Evolutionary conservation across 1,140 invertebrate species (phyloP).

Genomic region (Ostrea edulis): DNA sequence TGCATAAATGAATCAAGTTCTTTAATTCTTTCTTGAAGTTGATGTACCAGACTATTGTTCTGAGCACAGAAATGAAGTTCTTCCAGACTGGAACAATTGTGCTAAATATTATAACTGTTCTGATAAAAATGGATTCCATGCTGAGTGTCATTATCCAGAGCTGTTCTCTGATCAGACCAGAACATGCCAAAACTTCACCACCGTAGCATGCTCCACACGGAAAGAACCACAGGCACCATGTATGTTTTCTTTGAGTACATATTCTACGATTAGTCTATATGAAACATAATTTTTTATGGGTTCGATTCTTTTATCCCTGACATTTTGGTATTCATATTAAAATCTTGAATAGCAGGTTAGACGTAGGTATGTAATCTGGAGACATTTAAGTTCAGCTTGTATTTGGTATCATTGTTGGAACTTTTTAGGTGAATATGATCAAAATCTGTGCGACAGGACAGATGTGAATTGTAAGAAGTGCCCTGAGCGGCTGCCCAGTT

Average conservation of each 20-base stretch:
- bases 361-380: no score
- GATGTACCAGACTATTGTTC: slow-evolving; percentile 57
- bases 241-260: background rate
- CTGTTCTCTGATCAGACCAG: slow-evolving; percentile 34
- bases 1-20: background rate
- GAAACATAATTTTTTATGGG: no score
- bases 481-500: slow-evolving; percentile 56
- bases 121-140: slow-evolving; percentile 31
- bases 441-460: slow-evolving; percentile 51
- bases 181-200: slow-evolving; percentile 42
- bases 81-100: slow-evolving; percentile 64
- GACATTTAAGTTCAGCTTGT: no score
- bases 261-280: no score
- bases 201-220: slow-evolving; percentile 39
- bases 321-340: no score
- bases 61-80: slow-evolving; percentile 47
- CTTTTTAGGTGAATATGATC: slow-evolving; percentile 62
- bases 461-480: slow-evolving; percentile 56
- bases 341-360: no score
- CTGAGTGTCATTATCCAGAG: slow-evolving; percentile 50
- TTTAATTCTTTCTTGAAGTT: slow-evolving; percentile 43
- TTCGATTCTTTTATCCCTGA: no score
- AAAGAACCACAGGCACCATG: slow-evolving; percentile 51
- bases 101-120: slow-evolving; percentile 68
- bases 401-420: no score